phyloP scores from a whole-genome alignment of 2,113 vertebrate species.

The Burhinus bistriatus region DNA sequence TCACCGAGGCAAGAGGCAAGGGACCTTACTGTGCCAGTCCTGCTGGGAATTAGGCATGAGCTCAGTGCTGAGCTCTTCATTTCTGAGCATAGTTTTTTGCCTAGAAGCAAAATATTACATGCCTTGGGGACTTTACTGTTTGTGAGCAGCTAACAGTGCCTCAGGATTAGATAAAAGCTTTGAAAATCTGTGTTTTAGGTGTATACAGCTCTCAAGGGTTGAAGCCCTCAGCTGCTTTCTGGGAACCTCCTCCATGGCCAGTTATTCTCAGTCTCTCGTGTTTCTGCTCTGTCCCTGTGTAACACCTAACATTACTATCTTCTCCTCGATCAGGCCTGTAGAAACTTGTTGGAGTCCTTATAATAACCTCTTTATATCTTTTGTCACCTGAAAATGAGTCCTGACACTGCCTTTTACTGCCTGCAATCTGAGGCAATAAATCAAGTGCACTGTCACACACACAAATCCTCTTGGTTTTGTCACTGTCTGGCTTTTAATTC shows the following conservation, averaged over 20 bases:
- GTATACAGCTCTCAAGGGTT: not conserved
- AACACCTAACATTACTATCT: not conserved
- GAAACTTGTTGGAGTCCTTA: constrained; percentile 29
- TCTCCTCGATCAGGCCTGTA: not conserved
- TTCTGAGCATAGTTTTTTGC: not conserved
- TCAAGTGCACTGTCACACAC: constrained; percentile 24
- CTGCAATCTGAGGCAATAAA: constrained; percentile 38
- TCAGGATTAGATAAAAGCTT: not conserved
- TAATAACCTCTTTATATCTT: constrained; percentile 53
- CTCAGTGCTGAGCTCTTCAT: not conserved
- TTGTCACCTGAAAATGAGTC: constrained; percentile 46
- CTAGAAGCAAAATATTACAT: not conserved
- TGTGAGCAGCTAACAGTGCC: not conserved
- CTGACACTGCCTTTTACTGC: constrained; percentile 40
- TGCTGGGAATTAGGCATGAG: not conserved
- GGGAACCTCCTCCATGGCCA: not conserved
- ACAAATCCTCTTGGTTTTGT: constrained; percentile 37
- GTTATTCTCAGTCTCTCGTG: not conserved
- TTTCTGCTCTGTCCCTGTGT: not conserved
- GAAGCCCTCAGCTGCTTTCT: not conserved
- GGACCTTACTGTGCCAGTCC: not conserved
- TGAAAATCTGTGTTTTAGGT: not conserved
- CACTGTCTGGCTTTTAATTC: constrained; percentile 26
- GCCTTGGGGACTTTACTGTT: not conserved
- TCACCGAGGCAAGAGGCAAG: not conserved